Evolutionary conservation across 2,113 vertebrate genomes (phyloP).

Genomic region (Elephas maximus): DNA sequence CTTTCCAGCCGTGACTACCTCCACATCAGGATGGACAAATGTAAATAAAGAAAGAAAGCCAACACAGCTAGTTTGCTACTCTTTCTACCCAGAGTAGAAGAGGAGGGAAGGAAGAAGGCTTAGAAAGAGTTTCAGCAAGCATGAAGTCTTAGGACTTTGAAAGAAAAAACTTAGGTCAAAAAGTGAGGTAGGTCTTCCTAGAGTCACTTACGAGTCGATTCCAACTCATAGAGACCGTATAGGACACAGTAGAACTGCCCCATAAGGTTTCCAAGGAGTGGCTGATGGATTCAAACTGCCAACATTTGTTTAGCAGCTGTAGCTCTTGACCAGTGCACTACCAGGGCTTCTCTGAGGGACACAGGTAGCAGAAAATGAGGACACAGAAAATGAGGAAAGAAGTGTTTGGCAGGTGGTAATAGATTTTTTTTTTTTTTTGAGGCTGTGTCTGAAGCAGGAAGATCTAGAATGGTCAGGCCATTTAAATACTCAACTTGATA

Average conservation of each 20-base stretch:
- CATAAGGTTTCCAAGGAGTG: no score
- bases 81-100: constrained; percentile 1
- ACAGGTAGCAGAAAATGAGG: not conserved
- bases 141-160: not conserved
- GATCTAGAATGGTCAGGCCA: not conserved
- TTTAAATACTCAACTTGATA: not conserved
- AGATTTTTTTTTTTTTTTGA: not conserved
- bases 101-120: not conserved
- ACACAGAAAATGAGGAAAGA: not conserved
- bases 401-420: not conserved
- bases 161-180: not conserved
- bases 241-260: no score
- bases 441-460: constrained; percentile 33
- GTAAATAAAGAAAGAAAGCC: not conserved
- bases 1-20: not conserved
- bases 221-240: no score
- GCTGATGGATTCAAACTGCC: no score
- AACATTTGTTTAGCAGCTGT: no score
- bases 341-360: not conserved
- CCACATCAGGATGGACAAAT: not conserved
- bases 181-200: constrained; percentile 5
- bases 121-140: not conserved
- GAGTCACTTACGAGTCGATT: not conserved
- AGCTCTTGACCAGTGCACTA: no score
- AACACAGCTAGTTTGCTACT: constrained; percentile 21